Conservation (phyloP, 1,140 invertebrate species). For the Macrosteles quadrilineatus region DNA sequence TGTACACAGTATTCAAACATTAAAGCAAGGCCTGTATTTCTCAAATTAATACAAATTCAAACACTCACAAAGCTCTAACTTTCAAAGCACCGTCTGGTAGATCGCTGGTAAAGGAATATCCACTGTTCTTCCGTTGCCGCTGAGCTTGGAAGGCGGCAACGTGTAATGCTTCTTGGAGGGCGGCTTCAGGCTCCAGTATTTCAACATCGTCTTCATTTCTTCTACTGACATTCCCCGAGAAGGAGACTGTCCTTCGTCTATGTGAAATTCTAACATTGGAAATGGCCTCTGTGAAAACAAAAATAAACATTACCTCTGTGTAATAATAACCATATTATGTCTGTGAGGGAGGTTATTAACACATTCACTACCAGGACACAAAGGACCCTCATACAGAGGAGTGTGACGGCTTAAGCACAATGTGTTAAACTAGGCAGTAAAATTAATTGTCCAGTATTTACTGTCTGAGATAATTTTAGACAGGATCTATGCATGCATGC, state of each 20-base stretch:
- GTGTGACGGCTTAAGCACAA: too few relatives aligned
- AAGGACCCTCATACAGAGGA: too few relatives aligned
- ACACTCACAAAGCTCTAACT: constrained; percentile 4
- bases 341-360: too few relatives aligned
- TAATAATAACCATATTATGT: too few relatives aligned
- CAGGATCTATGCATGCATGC: too few relatives aligned
- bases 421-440: too few relatives aligned
- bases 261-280: neutral
- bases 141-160: neutral
- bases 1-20: too few relatives aligned
- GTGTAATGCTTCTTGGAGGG: neutral
- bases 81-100: constrained; percentile 12
- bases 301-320: neutral
- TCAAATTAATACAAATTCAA: too few relatives aligned
- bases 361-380: too few relatives aligned
- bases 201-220: neutral
- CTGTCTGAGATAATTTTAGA: too few relatives aligned
- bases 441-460: too few relatives aligned
- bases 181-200: neutral
- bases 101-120: neutral
- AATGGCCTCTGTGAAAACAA: neutral
- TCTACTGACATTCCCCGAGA: neutral
- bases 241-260: constrained; percentile 9
- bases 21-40: too few relatives aligned
- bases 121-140: neutral